Evolutionary conservation across 23 tunicate genomes (phyloP), one percentile per base, ranked within the genome.

Genomic region (Corella eumyota): DNA sequence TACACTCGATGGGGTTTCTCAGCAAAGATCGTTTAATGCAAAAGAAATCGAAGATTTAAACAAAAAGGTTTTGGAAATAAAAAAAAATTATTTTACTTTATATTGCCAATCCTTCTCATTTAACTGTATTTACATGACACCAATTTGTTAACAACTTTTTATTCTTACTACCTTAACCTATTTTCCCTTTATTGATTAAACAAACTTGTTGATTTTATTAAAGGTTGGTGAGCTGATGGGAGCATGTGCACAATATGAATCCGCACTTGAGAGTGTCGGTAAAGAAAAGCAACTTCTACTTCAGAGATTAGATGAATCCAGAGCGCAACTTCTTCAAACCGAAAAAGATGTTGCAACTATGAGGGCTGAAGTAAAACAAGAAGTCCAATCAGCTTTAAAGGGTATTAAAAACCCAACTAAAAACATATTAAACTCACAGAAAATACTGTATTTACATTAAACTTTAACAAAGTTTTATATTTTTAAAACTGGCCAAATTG

Each of bases 151-250:
- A n/a, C n/a, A n/a, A n/a, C n/a, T n/a, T n/a, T n/a, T n/a, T n/a
- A n/a, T n/a, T n/a, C n/a, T n/a, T n/a, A n/a, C n/a, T n/a, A n/a
- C n/a, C n/a, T n/a, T n/a, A n/a, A n/a, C n/a, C n/a, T n/a, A n/a
- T n/a, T n/a, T n/a, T n/a, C n/a, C n/a, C n/a, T n/a, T n/a, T n/a
- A n/a, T n/a, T n/a, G n/a, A n/a, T n/a, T n/a, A n/a, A n/a, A n/a
- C n/a, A n/a, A n/a, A n/a, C n/a, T n/a, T n/a, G n/a, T n/a, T n/a
- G n/a, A n/a, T n/a, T n/a, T n/a, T 20, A 64, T 30, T 50, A 23
- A 29, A 76, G 74, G 70, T 84, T 45, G 94, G 83, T 0, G 94
- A 75, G 58, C 32, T 75, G 56, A 56, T 70, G 61, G 69, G 75
- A 22, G 51, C 72, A 0, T 69, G 74, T 26, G 45, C 78, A 21